Percentiles rank a stretch among this genome's conserved stretches.
These are phyloP conservation scores for Cryptocheilus praepositus DNA, from an alignment of 2,888 invertebrate species.

Conservation along the genomic window DNA sequence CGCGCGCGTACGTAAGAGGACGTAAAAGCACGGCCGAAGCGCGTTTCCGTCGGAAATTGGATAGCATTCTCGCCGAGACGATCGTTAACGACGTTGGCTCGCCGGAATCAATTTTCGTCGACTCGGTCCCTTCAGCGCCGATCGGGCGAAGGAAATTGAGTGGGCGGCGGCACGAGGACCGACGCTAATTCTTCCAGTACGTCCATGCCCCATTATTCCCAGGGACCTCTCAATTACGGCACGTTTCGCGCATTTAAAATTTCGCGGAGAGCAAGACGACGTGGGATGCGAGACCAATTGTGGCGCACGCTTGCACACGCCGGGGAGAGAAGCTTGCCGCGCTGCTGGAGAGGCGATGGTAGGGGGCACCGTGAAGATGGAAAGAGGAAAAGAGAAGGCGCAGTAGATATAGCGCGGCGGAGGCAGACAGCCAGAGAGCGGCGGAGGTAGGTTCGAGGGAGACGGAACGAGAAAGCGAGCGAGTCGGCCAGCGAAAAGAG, in stretches of 20 bases:
- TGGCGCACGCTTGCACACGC: not conserved
- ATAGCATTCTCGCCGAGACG: too few species aligned
- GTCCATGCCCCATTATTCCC: too few species aligned
- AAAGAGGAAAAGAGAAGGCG: not conserved
- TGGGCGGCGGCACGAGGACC: too few species aligned
- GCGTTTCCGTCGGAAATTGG: too few species aligned
- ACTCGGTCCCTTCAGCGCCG: too few species aligned
- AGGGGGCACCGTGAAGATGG: not conserved
- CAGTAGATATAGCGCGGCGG: not conserved
- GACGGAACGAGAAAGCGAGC: conserved; percentile 5
- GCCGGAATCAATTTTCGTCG: too few species aligned
- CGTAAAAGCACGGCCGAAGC: too few species aligned
- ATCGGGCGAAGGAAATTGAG: too few species aligned
- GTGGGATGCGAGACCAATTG: conserved; percentile 6
- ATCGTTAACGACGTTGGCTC: too few species aligned
- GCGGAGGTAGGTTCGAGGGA: too few species aligned
- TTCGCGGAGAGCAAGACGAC: conserved; percentile 6
- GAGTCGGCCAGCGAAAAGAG: conserved; percentile 4
- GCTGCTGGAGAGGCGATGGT: not conserved
- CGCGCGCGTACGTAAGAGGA: too few species aligned
- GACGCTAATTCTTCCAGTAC: too few species aligned
- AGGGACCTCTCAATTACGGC: not conserved
- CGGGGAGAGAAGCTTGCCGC: conserved; percentile 4
- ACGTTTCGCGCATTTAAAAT: conserved; percentile 1
- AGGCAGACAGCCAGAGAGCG: not conserved